Evolutionary conservation across 2,888 invertebrate genomes (phyloP).

Genomic region (Thera britannica): DNA sequence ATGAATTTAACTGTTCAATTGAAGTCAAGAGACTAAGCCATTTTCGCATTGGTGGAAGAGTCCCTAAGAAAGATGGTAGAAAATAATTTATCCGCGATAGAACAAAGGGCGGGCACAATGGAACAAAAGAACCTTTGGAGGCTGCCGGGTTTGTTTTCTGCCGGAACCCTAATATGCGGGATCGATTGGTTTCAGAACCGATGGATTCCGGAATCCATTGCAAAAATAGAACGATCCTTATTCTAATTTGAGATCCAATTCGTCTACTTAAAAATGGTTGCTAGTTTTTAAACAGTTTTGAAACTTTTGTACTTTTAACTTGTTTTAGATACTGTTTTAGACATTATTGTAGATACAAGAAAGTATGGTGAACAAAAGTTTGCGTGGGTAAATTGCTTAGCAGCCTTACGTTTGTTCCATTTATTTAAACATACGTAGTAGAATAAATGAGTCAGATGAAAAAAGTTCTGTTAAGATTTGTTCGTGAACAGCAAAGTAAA

Average conservation of each 20-base stretch:
- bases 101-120: slow-evolving; percentile 79
- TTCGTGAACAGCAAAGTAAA: no score
- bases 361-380: no score
- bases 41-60: slow-evolving; percentile 10
- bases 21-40: not conserved
- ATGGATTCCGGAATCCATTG: slow-evolving; percentile 61
- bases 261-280: no score
- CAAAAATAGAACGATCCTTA: slow-evolving; percentile 46
- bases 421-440: no score
- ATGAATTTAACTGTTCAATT: not conserved
- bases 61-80: slow-evolving; percentile 76
- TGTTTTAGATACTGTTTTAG: no score
- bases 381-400: no score
- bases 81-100: slow-evolving; percentile 82
- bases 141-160: slow-evolving; percentile 75
- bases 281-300: no score
- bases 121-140: slow-evolving; percentile 78
- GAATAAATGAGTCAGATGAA: no score
- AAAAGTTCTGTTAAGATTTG: no score
- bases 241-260: slow-evolving; percentile 25
- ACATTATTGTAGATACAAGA: no score
- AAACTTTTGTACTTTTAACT: no score
- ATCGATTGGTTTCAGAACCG: slow-evolving; percentile 76
- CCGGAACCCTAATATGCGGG: slow-evolving; percentile 77
- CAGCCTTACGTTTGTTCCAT: no score